phyloP scores from a whole-genome alignment of 2,888 invertebrate species.

The Megalurothrips usitatus region DNA sequence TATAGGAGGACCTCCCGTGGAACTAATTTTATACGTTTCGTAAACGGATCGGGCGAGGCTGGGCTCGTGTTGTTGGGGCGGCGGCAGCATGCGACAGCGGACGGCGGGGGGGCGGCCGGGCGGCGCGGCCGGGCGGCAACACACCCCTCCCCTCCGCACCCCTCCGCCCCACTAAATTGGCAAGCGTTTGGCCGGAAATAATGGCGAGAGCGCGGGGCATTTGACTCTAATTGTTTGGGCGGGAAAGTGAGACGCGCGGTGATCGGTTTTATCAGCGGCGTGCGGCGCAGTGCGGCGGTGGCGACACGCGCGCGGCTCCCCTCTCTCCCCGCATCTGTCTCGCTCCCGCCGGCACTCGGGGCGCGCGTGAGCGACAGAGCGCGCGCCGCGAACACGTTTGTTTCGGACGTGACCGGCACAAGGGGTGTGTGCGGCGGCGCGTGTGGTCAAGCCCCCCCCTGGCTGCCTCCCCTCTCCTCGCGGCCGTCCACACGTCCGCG shows the following conservation, averaged over 20 bases:
- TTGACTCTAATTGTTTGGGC: conserved; percentile 9
- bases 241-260: background rate
- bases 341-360: no score
- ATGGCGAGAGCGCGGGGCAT: background rate
- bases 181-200: conserved; percentile 10
- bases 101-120: background rate
- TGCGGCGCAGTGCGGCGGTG: no score
- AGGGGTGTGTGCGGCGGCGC: no score
- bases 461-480: no score
- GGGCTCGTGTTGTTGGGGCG: conserved; percentile 13
- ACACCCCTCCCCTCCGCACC: background rate
- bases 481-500: no score
- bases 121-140: background rate
- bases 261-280: no score
- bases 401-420: no score
- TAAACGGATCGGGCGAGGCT: background rate
- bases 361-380: no score
- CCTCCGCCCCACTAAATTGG: background rate
- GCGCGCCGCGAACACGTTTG: no score
- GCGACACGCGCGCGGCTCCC: no score
- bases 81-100: background rate
- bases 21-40: conserved; percentile 23
- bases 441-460: no score
- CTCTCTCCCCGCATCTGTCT: no score
- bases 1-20: background rate